Conservation (phyloP, 2,888 invertebrate species). For the Pseudococcus jackbeardsleyi region DNA sequence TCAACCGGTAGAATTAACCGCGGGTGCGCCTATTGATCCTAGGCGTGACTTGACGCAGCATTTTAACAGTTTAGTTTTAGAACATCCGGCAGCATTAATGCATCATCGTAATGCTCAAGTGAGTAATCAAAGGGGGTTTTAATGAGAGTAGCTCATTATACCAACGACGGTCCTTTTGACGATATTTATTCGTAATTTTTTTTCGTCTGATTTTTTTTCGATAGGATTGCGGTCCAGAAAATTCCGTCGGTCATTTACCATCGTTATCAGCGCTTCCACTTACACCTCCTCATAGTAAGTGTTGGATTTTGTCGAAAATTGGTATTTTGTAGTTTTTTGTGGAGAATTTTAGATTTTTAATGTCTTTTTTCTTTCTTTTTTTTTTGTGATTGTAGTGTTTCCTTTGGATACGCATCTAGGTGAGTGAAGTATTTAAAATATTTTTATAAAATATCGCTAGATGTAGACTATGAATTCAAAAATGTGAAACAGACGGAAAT, state of each 20-base stretch:
- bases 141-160: background rate
- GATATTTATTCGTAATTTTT: background rate
- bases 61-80: constrained; percentile 61
- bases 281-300: constrained; percentile 81
- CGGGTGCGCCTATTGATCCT: constrained; percentile 40
- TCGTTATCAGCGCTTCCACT: constrained; percentile 82
- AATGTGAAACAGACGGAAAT: too few species aligned
- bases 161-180: background rate
- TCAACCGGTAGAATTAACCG: constrained; percentile 68
- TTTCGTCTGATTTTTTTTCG: constrained; percentile 66
- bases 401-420: constrained; percentile 69
- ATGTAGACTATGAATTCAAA: too few species aligned
- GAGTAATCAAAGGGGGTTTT: background rate
- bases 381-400: constrained; percentile 69
- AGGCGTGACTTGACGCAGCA: constrained; percentile 50
- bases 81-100: constrained; percentile 61
- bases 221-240: constrained; percentile 70
- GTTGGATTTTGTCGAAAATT: background rate
- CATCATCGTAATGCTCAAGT: constrained; percentile 61
- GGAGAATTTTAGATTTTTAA: background rate
- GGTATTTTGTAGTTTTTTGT: background rate
- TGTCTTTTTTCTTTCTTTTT: constrained; percentile 57
- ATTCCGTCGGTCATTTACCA: constrained; percentile 74
- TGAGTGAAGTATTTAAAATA: constrained; percentile 66
- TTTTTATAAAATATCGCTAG: background rate